Evolutionary conservation across 1,140 invertebrate species (phyloP), one percentile per base, ranked within the genome.

Genomic region (Nasonia giraulti): DNA sequence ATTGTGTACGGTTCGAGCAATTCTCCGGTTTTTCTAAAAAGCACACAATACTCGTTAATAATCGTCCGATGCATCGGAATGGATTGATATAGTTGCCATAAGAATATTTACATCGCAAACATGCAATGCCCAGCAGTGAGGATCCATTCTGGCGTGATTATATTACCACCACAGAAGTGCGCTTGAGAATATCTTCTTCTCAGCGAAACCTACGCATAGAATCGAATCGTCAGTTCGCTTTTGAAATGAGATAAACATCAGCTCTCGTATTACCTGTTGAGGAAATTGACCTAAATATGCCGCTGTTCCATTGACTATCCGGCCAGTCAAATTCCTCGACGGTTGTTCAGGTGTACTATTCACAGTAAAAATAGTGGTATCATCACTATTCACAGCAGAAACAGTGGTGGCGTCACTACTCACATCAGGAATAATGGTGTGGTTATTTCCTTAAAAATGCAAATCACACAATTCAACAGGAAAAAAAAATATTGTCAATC

Each of bases 151-250:
- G 27, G 1, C 12, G 80, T 23, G 0, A 86, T 2, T 31, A 86
- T 83, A 40, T 73, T 86, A 3, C 85, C 85, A 7, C 85, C 81
- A 27, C 85, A 86, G 50, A 86, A 86, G 68, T 86, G 85, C 2
- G n/a, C 14, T 62, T 83, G 47, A 11, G 66, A 74, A 31, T 71
- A 79, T 75, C 76, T 86, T 75, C 85, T 82, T 37, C 84, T 55
- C 44, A 86, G 37, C 5, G 85, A 86, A 0, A 86, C 85, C 85
- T 86, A 17, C 37, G 33, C 31, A 79, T 62, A 50, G 23, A 79
- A n/a, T 78, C 17, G 7, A 17, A 40, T 68, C 11, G 33, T 44
- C 10, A 44, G 40, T 44, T 7, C 40, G 11, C 8, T 44, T 44
- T 44, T 44, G 40, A 44, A 44, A 44, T 8, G 40, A 44, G 10